Evolutionary conservation across 2,888 invertebrate genomes (phyloP).

Genomic region (Eristalis intricaria): DNA sequence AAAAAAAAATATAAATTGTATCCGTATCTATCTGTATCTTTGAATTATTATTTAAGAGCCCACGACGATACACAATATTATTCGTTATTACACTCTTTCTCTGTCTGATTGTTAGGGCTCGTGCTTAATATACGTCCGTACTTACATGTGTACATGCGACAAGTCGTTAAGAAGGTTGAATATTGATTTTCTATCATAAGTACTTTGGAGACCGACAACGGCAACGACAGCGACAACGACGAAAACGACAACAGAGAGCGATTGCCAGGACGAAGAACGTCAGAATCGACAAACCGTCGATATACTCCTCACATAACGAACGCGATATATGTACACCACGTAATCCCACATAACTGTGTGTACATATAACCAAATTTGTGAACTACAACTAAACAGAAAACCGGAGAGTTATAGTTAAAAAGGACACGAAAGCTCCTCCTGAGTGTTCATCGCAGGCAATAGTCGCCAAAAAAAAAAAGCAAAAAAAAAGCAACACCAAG

Average conservation of each 20-base stretch:
- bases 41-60: constrained; percentile 2
- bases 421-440: constrained; percentile 54
- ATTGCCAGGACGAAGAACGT: constrained; percentile 6
- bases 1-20: background rate
- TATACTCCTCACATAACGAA: constrained; percentile 2
- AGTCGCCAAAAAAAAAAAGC: constrained; percentile 27
- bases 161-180: constrained; percentile 72
- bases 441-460: constrained; percentile 16
- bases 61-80: background rate
- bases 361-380: background rate
- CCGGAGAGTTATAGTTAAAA: constrained; percentile 39
- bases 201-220: constrained; percentile 64
- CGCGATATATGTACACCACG: constrained; percentile 14
- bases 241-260: background rate
- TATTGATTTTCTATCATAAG: constrained; percentile 75
- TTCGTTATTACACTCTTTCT: background rate
- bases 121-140: background rate
- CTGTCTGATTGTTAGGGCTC: background rate
- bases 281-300: background rate
- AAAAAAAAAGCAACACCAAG: no score
- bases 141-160: constrained; percentile 33
- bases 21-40: constrained; percentile 2
- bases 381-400: constrained; percentile 28
- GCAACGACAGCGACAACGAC: constrained; percentile 9
- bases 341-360: background rate